phyloP scores from a whole-genome alignment of 92 coral and sea anemone genomes.

The Micromussa lordhowensis region DNA sequence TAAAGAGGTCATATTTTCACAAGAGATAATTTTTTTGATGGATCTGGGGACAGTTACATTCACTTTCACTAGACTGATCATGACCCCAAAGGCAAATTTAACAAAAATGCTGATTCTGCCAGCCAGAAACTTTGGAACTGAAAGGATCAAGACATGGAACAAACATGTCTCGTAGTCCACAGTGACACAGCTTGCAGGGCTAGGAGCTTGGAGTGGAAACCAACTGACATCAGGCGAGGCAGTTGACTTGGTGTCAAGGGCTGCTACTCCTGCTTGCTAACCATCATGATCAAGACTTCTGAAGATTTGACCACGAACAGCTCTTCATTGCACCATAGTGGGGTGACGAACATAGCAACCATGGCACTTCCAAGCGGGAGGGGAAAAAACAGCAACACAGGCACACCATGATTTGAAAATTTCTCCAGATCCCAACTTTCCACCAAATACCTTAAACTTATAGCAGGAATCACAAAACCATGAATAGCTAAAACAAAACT shows the following conservation, averaged over 20 bases:
- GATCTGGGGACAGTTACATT: neutral
- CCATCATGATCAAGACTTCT: slow-evolving; percentile 48
- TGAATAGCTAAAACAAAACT: neutral
- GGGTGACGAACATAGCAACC: slow-evolving; percentile 12
- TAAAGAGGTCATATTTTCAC: neutral
- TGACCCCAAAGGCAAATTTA: neutral
- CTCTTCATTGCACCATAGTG: slow-evolving; percentile 14
- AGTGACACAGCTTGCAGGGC: slow-evolving; percentile 18
- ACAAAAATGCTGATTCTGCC: neutral
- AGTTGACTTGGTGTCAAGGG: slow-evolving; percentile 41
- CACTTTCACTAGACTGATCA: neutral
- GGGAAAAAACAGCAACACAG: neutral
- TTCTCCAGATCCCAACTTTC: neutral
- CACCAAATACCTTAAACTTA: neutral
- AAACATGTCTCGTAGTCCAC: slow-evolving; percentile 41
- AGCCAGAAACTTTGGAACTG: slow-evolving; percentile 5
- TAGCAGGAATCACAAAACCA: neutral
- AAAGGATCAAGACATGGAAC: slow-evolving; percentile 15
- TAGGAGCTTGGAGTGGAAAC: slow-evolving; percentile 25
- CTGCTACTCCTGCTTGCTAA: slow-evolving; percentile 20
- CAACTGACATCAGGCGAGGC: slow-evolving; percentile 45
- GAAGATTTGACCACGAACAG: slow-evolving; percentile 37
- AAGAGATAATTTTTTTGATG: neutral
- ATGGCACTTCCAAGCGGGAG: slow-evolving; percentile 49
- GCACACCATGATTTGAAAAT: neutral